Base-by-base conservation (phyloP, 1,140 invertebrate genomes). In the Acromyrmex charruanus region DNA sequence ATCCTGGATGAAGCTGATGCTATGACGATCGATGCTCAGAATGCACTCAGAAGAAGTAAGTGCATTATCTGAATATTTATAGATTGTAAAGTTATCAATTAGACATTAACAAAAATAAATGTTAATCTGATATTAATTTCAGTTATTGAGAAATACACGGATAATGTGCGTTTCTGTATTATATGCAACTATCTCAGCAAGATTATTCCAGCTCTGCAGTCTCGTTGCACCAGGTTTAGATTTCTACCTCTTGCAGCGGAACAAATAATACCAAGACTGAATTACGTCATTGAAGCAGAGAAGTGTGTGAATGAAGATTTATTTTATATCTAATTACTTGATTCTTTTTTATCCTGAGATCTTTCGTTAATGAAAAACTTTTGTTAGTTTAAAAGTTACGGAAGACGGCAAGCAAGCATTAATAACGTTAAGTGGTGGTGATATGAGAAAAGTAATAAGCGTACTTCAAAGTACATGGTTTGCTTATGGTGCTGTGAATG, bases 1-100 rank as follows among this genome's bases (percentile, higher is more conserved):
- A 99, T 99, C 90, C 95, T 99, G 14, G 99, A 99, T 97, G 99
- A 99, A 96, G 99, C 99, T 12, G 99, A 99, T 97, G 99, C 99
- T 2, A 99, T 99, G 99, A 99, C 99, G 3, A 98, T 99, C 94
- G 99, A 99, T 97, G 99, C 99, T 4, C 99, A 99, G 95, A 99
- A 99, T 97, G 99, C 99, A 49, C 96, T 99, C 2, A 96, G 99
- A 91, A 97, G 99, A 97, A 99, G 98, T 99, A 96, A 96, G 96
- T 90, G 3, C 9, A 35, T 18, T 18, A 39, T 85, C 35, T 65
- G n/a, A 0, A 58, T 59, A 68, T 16, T 59, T 21, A 12, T 66
- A 14, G 31, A 35, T n/a, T 49, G 7, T 1, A 14, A 25, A 25
- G 28, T 0, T 44, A 44, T 44, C 3, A 44, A 44, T 44, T 44